phyloP scores from a whole-genome alignment of 2,797 vertebrate species.

The Lacerta viridis region DNA sequence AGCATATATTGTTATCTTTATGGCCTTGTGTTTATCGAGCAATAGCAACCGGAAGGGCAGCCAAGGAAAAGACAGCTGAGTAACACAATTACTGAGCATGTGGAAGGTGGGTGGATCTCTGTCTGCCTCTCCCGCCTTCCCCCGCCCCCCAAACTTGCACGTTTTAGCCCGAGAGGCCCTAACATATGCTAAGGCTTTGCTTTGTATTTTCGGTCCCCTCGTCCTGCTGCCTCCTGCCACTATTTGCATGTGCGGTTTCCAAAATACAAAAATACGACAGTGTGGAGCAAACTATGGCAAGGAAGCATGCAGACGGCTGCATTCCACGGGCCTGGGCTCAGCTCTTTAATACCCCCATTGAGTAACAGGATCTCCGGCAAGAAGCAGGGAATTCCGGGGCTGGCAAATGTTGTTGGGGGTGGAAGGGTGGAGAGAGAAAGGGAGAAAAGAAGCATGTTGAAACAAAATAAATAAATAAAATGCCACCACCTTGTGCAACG shows the following conservation, averaged over 20 bases:
- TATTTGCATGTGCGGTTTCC: conserved; percentile 36
- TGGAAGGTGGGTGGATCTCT: conserved; percentile 38
- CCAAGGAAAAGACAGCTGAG: conserved; percentile 58
- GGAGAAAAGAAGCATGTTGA: conserved; percentile 1
- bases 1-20: conserved; percentile 45
- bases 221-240: conserved; percentile 33
- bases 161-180: neutral
- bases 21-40: conserved; percentile 55
- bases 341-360: conserved; percentile 13
- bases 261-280: conserved; percentile 18
- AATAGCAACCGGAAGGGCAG: conserved; percentile 47
- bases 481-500: neutral
- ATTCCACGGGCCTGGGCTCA: conserved; percentile 24
- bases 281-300: neutral
- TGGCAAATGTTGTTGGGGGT: conserved; percentile 7
- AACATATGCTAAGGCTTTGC: conserved; percentile 52
- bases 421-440: neutral
- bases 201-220: conserved; percentile 49
- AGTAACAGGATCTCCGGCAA: conserved; percentile 14
- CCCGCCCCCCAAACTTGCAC: conserved; percentile 11
- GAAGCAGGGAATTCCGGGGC: conserved; percentile 38
- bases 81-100: conserved; percentile 58
- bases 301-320: conserved; percentile 18
- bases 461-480: conserved; percentile 21
- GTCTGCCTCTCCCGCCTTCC: conserved; percentile 30